These are phyloP conservation scores for Uromys caudimaculatus DNA, from an alignment of 2,797 vertebrate genomes.

Conservation along the genomic window DNA sequence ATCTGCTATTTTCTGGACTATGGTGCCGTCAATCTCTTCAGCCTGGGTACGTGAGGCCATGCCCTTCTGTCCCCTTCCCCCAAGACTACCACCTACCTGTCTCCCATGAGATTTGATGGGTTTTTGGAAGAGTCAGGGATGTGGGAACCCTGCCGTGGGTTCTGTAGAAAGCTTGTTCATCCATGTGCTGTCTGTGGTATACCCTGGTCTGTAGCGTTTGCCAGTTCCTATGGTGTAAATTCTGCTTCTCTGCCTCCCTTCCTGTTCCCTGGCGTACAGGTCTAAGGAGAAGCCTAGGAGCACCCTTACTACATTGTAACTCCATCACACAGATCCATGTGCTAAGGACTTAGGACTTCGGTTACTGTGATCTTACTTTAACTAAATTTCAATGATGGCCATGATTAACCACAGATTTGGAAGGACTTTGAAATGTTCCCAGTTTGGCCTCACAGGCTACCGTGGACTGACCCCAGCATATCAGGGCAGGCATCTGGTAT, in stretches of 20 bases:
- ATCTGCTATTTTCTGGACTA: conserved; percentile 98
- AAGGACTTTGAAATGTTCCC: neutral
- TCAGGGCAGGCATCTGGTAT: no score
- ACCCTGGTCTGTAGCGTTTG: neutral
- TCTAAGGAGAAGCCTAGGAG: accelerated
- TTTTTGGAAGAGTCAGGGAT: neutral
- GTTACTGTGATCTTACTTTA: neutral
- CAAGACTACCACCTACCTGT: accelerated
- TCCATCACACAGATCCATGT: accelerated
- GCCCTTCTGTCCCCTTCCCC: neutral
- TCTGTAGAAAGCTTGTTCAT: neutral
- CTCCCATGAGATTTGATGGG: neutral
- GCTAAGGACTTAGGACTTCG: neutral
- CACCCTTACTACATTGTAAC: accelerated
- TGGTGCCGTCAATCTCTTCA: conserved; percentile 94
- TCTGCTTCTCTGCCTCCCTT: accelerated
- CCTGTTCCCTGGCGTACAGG: neutral
- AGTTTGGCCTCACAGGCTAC: neutral
- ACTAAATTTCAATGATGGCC: neutral
- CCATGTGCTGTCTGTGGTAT: neutral
- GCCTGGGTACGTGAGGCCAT: conserved; percentile 89
- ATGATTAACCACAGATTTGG: neutral
- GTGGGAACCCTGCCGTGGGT: neutral
- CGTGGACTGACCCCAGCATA: neutral
- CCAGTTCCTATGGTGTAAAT: neutral